Evolutionary conservation across 1,140 invertebrate species (phyloP), one percentile per base, ranked within the genome.

Genomic region (Phymorhynchus buccinoides): DNA sequence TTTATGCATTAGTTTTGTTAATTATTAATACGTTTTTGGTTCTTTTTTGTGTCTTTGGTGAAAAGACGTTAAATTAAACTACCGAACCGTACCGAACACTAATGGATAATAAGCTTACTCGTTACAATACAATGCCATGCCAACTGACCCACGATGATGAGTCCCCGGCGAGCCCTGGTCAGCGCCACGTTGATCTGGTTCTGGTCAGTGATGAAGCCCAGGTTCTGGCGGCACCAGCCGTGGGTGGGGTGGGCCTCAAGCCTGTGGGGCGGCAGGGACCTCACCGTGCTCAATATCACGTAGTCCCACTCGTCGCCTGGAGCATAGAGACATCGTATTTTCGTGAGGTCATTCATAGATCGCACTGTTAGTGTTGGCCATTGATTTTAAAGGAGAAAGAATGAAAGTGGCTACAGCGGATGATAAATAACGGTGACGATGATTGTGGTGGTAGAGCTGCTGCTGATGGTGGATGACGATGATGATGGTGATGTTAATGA

Each of bases 131-230:
- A n/a, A n/a, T n/a, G n/a, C n/a, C n/a, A n/a, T 52, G 75, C 18
- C 9, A 42, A 85, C 89, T 88, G 80, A 92, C 92, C 91, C 71
- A 92, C 85, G 44, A 92, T 91, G 66, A 92, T 87, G 2, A 92
- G 86, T 22, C 92, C 92, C 80, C 89, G 89, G 39, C 87, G 85
- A 18, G 91, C 90, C 82, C 91, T 87, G 32, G 91, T 92, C 3
- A 92, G 79, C 14, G 91, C 91, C 14, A 92, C 91, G 80, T 92
- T 91, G 32, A 91, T 88, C 84, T 92, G 91, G 77, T 92, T 86
- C 18, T 82, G 73, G 83, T 92, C 90, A 35, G 88, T 89, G 22
- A 92, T 89, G 77, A 92, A 92, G 14, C 92, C 92, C 9, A 92
- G 87, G 62, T 92, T 88, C 73, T 89, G 86, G 73, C 86, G 86